Conservation (phyloP, 2,888 invertebrate species). For the Tetranychus truncatus region DNA sequence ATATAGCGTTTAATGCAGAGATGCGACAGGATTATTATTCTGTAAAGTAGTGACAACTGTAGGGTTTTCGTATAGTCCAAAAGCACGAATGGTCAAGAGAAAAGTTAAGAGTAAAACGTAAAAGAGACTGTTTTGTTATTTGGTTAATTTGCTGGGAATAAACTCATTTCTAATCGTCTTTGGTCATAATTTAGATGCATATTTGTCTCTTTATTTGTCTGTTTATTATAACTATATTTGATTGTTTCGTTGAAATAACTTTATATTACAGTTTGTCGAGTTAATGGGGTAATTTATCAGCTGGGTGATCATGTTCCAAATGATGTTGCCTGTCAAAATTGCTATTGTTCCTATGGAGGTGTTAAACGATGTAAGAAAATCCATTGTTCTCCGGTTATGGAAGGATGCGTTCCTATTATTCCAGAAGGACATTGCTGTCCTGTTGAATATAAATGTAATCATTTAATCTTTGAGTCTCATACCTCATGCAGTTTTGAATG, state of each 20-base stretch:
- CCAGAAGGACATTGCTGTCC: constrained; percentile 63
- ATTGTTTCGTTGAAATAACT: neutral
- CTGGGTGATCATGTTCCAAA: constrained; percentile 22
- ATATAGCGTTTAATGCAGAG: neutral
- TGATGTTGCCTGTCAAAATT: constrained; percentile 22
- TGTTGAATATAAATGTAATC: constrained; percentile 52
- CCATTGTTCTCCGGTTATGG: constrained; percentile 52
- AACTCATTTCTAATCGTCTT: too few species aligned
- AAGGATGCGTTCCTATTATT: constrained; percentile 55
- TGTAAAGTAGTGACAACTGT: neutral
- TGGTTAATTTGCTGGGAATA: too few species aligned
- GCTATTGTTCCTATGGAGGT: constrained; percentile 20
- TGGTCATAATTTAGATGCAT: neutral
- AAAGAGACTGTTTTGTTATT: too few species aligned
- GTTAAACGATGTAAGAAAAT: constrained; percentile 45
- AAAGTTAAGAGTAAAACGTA: too few species aligned
- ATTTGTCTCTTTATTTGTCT: neutral
- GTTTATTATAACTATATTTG: neutral
- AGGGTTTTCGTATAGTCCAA: neutral
- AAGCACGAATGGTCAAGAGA: too few species aligned
- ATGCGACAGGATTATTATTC: neutral
- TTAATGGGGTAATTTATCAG: constrained; percentile 18
- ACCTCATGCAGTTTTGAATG: too few species aligned
- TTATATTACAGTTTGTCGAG: constrained; percentile 17
- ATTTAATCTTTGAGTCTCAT: neutral